A percentile compares a stretch with the other conserved stretches of the same genome.
Evolutionary conservation across 2,888 invertebrate species (phyloP).

Genomic region (Galerucella pusilla): DNA sequence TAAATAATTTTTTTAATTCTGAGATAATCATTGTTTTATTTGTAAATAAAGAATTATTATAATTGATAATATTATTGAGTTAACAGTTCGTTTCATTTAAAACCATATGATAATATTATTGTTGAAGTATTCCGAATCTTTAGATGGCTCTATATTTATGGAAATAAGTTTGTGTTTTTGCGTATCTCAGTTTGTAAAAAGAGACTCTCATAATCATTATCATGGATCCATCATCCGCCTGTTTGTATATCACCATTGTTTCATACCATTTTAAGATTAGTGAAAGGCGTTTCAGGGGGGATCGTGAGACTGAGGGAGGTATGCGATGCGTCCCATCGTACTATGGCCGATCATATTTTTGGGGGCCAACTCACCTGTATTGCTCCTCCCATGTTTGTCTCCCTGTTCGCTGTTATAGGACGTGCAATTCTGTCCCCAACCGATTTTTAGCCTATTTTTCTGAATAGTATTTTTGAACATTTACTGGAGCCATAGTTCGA

Average conservation of each 20-base stretch:
- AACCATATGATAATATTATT: neutral
- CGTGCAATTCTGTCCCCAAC: constrained; percentile 63
- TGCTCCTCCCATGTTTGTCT: constrained; percentile 59
- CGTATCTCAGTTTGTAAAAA: constrained; percentile 65
- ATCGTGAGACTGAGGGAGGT: constrained; percentile 66
- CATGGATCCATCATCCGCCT: constrained; percentile 48
- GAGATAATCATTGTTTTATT: no score
- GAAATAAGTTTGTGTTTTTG: constrained; percentile 64
- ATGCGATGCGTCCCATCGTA: constrained; percentile 56
- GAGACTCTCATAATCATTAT: constrained; percentile 57
- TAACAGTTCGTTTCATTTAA: no score
- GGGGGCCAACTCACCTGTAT: constrained; percentile 54
- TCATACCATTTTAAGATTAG: constrained; percentile 52
- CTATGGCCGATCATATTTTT: constrained; percentile 51
- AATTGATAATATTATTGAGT: no score
- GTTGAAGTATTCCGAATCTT: neutral
- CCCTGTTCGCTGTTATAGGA: constrained; percentile 58
- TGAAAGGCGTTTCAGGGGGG: constrained; percentile 56
- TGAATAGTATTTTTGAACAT: constrained; percentile 23
- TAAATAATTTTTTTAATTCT: no score
- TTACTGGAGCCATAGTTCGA: neutral
- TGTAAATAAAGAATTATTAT: no score
- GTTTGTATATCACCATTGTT: constrained; percentile 52
- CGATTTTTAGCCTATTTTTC: constrained; percentile 40
- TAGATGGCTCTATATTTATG: constrained; percentile 55